Evolutionary conservation across 1,140 invertebrate species (phyloP), one percentile per base, ranked within the genome.

Genomic region (Helicoverpa armigera): DNA sequence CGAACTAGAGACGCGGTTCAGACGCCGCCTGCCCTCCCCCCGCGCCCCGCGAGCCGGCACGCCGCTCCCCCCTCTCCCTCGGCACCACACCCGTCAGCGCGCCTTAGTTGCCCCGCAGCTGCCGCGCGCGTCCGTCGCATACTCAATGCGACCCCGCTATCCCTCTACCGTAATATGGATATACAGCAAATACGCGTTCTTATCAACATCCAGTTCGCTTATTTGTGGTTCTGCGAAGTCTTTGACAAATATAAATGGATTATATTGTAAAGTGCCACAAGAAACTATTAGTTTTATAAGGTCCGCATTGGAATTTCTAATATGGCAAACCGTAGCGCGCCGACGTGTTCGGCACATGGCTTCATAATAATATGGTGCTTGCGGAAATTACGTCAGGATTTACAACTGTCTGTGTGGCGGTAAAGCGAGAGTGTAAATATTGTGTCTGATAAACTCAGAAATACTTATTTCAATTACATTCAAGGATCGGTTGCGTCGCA

Each of bases 221-320:
- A 92, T 92, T 89, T 91, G 90, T 94, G 94, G 94, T 93, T 95
- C 85, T 92, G 91, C 88, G 92, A 94, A 92, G 91, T 95, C 77
- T 90, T 89, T 84, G 92, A 94, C 86, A 94, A 94, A 85, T 91
- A 91, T 89, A 94, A 94, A 94, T 94, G 94, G 94, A 95, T 95
- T 95, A 95, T 94, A 92, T 93, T 94, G 89, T 95, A 91, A 92
- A 94, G 91, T 92, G 91, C 76, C 79, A 75, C 82, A 79, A 82
- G 80, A 84, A 83, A 83, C 84, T 83, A 84, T 82, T 86, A 87
- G 79, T 87, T 88, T 89, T 87, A 84, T 91, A 90, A 94, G 89
- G 90, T 94, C 89, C 88, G 93, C 91, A 90, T 89, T 90, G 91
- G 92, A 93, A 93, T 94, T 92, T 94, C 84, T 91, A 90, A 89